phyloP scores from a whole-genome alignment of 2,888 invertebrate species.

The Adela reaumurella region DNA sequence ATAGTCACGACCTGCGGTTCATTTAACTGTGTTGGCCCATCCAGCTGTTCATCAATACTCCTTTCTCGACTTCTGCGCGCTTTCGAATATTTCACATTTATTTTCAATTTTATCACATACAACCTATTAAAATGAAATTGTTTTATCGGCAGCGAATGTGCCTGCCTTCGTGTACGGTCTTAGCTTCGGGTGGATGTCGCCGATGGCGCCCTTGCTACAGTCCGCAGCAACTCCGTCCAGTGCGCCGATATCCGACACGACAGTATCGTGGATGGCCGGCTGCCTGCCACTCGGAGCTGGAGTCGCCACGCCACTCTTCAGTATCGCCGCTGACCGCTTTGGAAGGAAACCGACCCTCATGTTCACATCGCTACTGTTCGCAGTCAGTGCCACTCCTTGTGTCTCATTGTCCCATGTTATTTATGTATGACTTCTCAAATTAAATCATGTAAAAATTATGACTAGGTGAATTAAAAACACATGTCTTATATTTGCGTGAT shows the following conservation, averaged over 20 bases:
- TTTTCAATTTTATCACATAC: too few relatives aligned
- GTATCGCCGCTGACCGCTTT: conserved; percentile 20
- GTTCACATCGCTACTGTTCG: conserved; percentile 29
- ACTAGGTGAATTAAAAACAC: too few relatives aligned
- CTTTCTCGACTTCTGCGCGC: too few relatives aligned
- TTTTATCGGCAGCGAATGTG: conserved; percentile 21
- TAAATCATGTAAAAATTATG: too few relatives aligned
- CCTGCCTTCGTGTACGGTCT: conserved; percentile 25
- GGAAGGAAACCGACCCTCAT: conserved; percentile 27
- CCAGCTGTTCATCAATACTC: too few relatives aligned
- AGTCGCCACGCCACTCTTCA: conserved; percentile 25
- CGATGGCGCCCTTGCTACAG: conserved; percentile 22
- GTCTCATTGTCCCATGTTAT: too few relatives aligned
- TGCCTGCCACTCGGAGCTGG: conserved; percentile 26
- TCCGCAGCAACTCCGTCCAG: conserved; percentile 17
- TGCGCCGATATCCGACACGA: conserved; percentile 17
- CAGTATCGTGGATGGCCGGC: conserved; percentile 27
- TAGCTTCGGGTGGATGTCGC: conserved; percentile 27
- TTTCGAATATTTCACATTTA: too few relatives aligned
- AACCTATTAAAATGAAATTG: too few relatives aligned
- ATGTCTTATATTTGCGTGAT: too few relatives aligned
- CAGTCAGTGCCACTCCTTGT: conserved; percentile 25
- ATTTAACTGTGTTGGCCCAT: too few relatives aligned
- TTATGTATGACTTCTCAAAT: too few relatives aligned
- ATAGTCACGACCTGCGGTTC: too few relatives aligned